Evolutionary conservation across 2,888 invertebrate species (phyloP).

Genomic region (Synanthedon myopaeformis): DNA sequence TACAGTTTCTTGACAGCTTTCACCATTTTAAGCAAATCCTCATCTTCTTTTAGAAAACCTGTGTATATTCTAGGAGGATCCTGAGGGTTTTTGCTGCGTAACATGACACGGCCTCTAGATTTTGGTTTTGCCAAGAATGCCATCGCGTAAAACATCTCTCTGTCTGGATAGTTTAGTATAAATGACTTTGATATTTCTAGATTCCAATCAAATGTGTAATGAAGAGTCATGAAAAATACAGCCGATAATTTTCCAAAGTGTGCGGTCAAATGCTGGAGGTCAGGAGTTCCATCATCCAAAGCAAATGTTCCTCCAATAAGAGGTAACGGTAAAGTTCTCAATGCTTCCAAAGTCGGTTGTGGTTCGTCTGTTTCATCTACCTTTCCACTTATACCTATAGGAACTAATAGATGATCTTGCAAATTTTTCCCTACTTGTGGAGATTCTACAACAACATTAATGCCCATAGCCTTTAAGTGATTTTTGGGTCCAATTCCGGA

Average conservation of each 20-base stretch:
- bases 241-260: neutral
- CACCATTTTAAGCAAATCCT: slow-evolving; percentile 46
- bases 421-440: slow-evolving; percentile 48
- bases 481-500: slow-evolving; percentile 56
- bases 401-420: slow-evolving; percentile 26
- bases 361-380: neutral
- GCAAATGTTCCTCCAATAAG: neutral
- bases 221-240: neutral
- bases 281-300: neutral
- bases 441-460: slow-evolving; percentile 36
- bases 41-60: slow-evolving; percentile 64
- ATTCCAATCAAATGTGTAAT: slow-evolving; percentile 1
- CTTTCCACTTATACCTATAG: neutral
- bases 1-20: slow-evolving; percentile 26
- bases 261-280: neutral
- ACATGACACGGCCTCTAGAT: slow-evolving; percentile 57
- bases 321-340: slow-evolving; percentile 1
- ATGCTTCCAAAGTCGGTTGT: neutral
- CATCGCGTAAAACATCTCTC: slow-evolving; percentile 5
- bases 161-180: neutral
- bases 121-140: slow-evolving; percentile 30
- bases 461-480: slow-evolving; percentile 30
- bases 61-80: slow-evolving; percentile 66
- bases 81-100: slow-evolving; percentile 57
- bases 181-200: neutral